Conservation (phyloP, 2,797 vertebrate species). For the Crenichthys baileyi region DNA sequence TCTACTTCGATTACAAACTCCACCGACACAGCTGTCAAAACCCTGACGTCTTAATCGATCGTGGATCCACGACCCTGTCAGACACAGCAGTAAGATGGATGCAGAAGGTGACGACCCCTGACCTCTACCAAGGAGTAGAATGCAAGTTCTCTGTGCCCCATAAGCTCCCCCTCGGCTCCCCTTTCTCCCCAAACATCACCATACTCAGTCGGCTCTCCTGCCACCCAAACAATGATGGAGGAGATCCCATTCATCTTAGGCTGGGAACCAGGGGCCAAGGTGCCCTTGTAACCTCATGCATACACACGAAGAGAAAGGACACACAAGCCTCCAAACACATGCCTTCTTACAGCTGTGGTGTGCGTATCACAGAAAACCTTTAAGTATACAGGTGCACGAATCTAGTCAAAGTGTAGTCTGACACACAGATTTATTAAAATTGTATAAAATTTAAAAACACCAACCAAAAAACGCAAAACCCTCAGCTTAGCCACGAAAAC, state of each 20-base stretch:
- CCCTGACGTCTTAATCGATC: constrained; percentile 96
- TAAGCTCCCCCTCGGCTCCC: constrained; percentile 50
- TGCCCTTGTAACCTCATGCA: constrained; percentile 63
- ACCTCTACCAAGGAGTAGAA: constrained; percentile 82
- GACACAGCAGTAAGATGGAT: constrained; percentile 89
- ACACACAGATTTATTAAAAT: neutral
- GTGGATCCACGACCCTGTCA: constrained; percentile 83
- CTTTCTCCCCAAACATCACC: constrained; percentile 39
- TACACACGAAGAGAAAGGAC: constrained; percentile 53
- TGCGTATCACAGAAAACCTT: constrained; percentile 24
- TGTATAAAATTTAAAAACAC: neutral
- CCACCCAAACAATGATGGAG: constrained; percentile 83
- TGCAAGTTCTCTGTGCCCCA: constrained; percentile 72
- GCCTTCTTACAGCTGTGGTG: constrained; percentile 31
- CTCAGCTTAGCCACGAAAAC: neutral
- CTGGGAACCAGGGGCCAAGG: constrained; percentile 74
- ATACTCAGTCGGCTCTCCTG: constrained; percentile 56
- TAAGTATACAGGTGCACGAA: constrained; percentile 5
- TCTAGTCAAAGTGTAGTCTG: neutral
- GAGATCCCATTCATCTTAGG: constrained; percentile 82
- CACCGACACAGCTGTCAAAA: constrained; percentile 84
- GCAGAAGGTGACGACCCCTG: constrained; percentile 86
- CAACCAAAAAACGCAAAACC: neutral
- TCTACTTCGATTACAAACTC: constrained; percentile 38
- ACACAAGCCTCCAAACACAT: constrained; percentile 35